Conservation (phyloP, 2,888 invertebrate species). For the Drosophila limbata region DNA sequence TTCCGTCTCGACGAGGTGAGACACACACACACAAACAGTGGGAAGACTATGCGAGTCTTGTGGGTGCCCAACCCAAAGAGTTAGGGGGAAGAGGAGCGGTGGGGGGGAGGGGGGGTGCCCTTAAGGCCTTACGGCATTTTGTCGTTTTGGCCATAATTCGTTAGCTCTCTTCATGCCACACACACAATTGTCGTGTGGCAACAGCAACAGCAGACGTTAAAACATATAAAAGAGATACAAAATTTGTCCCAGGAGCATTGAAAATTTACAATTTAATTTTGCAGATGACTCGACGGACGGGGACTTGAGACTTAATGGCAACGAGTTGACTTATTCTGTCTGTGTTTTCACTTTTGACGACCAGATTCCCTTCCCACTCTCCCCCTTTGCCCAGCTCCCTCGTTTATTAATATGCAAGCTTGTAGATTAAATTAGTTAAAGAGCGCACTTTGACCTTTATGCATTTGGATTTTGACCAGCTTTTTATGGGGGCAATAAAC, state of each 20-base stretch:
- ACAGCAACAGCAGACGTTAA: conserved; percentile 54
- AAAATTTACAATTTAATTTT: conserved; percentile 79
- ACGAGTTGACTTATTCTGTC: conserved; percentile 46
- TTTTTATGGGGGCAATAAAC: conserved; percentile 42
- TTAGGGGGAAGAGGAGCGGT: conserved; percentile 20
- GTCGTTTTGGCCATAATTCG: conserved; percentile 61
- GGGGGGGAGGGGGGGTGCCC: background rate
- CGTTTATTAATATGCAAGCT: conserved; percentile 33
- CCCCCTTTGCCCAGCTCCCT: background rate
- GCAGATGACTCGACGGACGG: conserved; percentile 60
- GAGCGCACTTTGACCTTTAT: conserved; percentile 55
- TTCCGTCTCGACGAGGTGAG: conserved; percentile 52
- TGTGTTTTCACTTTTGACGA: conserved; percentile 50
- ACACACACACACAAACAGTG: conserved; percentile 35
- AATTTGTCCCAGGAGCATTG: conserved; percentile 76
- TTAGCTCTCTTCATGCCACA: conserved; percentile 45
- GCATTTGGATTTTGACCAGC: conserved; percentile 52
- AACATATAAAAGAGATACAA: conserved; percentile 71
- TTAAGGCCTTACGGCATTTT: conserved; percentile 14
- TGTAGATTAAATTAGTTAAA: conserved; percentile 57
- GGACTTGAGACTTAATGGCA: conserved; percentile 36
- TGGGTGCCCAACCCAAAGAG: conserved; percentile 47
- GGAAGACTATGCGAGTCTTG: conserved; percentile 64
- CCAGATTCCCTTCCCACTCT: background rate
- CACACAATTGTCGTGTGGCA: conserved; percentile 7